Percentiles rank a stretch among this genome's conserved stretches.
These are phyloP conservation scores for Falcunculus frontatus DNA, from an alignment of 2,113 vertebrate genomes.

Conservation along the genomic window DNA sequence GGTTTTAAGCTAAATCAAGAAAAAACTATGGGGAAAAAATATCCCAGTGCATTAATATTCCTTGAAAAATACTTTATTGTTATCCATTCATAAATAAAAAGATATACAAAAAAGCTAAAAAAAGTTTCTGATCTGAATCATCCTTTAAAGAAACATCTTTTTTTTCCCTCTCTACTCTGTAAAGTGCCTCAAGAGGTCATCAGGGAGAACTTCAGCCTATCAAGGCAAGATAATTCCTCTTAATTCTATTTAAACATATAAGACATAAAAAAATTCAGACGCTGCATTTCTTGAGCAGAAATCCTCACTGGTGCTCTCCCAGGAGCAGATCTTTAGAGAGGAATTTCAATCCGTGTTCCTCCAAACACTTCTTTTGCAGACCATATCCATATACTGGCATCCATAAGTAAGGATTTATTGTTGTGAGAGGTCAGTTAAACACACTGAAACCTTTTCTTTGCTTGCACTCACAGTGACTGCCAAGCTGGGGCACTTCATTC, in stretches of 20 bases:
- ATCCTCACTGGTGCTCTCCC: neutral
- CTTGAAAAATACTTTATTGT: neutral
- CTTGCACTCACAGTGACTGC: neutral
- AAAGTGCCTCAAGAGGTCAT: neutral
- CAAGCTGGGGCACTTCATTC: constrained; percentile 32
- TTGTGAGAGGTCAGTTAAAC: constrained; percentile 6
- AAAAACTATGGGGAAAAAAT: neutral
- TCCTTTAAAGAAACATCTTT: neutral
- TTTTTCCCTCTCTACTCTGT: neutral
- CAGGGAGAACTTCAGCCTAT: neutral
- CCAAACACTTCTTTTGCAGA: neutral
- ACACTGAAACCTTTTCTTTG: neutral
- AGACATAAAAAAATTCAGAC: neutral
- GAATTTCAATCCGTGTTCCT: neutral
- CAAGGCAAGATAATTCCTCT: neutral
- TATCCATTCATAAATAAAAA: neutral
- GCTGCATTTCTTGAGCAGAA: neutral
- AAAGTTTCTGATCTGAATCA: neutral
- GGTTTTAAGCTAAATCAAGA: neutral
- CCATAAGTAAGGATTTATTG: neutral
- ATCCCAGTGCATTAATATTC: neutral
- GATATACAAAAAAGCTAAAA: neutral
- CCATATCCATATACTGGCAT: neutral
- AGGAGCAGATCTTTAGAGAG: neutral
- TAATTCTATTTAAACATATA: neutral